Evolutionary conservation across 1,140 invertebrate genomes (phyloP).

Genomic region (Cotesia typhae): DNA sequence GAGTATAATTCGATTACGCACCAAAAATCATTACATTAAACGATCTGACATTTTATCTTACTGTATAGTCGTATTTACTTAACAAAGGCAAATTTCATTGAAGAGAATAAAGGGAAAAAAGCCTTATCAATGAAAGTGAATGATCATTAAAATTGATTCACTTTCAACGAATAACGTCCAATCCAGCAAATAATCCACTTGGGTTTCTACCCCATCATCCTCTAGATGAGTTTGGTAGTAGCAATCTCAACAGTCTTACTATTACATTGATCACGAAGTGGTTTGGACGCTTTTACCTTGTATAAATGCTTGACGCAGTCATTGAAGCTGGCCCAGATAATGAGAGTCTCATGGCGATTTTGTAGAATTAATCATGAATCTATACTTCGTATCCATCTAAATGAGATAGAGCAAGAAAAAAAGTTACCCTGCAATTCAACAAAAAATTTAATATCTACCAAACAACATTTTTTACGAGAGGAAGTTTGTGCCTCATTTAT

Average conservation of each 20-base stretch:
- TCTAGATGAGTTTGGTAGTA: not conserved
- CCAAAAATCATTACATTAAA: too few relatives aligned
- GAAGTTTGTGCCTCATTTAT: slow-evolving; percentile 6
- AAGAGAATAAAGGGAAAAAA: too few relatives aligned
- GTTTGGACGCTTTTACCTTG: slow-evolving; percentile 31
- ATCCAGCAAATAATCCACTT: not conserved
- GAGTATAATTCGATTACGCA: too few relatives aligned
- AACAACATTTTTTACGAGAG: slow-evolving; percentile 4
- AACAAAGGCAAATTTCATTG: too few relatives aligned
- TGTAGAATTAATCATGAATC: slow-evolving; percentile 13
- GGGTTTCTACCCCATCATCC: slow-evolving; percentile 14
- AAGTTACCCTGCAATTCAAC: not conserved
- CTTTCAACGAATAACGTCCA: too few relatives aligned
- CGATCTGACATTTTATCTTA: too few relatives aligned
- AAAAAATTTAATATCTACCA: slow-evolving; percentile 3
- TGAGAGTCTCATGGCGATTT: slow-evolving; percentile 27
- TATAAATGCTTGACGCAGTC: slow-evolving; percentile 33
- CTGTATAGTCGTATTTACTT: too few relatives aligned
- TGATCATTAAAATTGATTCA: not conserved
- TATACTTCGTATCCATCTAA: not conserved
- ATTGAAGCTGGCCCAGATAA: slow-evolving; percentile 34
- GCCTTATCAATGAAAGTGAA: not conserved
- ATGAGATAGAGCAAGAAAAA: not conserved
- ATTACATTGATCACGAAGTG: slow-evolving; percentile 34
- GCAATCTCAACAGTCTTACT: slow-evolving; percentile 27